Evolutionary conservation across 2,113 vertebrate genomes (phyloP), one percentile per base, ranked within the genome.

Genomic region (chimpanzee (Pan troglodytes)): DNA sequence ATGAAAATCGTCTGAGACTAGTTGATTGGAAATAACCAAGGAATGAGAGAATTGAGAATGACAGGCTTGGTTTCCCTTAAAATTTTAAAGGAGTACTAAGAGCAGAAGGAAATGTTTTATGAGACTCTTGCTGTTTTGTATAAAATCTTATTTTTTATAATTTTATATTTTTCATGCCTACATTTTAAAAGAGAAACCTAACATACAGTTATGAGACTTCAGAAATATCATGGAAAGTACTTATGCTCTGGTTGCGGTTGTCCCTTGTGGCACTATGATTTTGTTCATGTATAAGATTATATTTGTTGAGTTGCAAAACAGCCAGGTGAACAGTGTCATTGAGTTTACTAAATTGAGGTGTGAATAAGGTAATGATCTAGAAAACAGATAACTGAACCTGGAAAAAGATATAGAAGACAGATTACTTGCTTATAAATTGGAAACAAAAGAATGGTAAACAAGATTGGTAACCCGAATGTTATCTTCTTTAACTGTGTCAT

Each of bases 271-370:
- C 87, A 81, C 64, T 90, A 5, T 73, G 68, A 45, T 92, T 97
- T 95, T 87, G 45, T 88, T 76, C 45, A 9, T 80, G 30, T 67
- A 38, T 43, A 94, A 67, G n/a, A 72, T 57, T 93, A 9, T 67
- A 57, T 84, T 85, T 94, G 61, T 92, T 92, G 89, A 91, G 67
- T 94, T 93, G 57, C 45, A 91, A 40, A 95, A 84, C 43, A 86
- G 23, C 86, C 67, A 86, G 20, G 73, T 72, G 40, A 82, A 40
- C 78, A 57, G 0, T 91, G 89, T 81, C 94, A 72, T 0, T 55
- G 95, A 81, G 55, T 50, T 90, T 84, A 57, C 57, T 87, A 80
- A 82, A 61, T 55, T 68, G 88, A 93, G 35, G 35, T 90, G 25
- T 61, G 82, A 61, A 68, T 91, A 78, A 43, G 17, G 55, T 76